Evolutionary conservation across 1,140 invertebrate genomes (phyloP), one percentile per base, ranked within the genome.

Genomic region (Coptotermes formosanus): DNA sequence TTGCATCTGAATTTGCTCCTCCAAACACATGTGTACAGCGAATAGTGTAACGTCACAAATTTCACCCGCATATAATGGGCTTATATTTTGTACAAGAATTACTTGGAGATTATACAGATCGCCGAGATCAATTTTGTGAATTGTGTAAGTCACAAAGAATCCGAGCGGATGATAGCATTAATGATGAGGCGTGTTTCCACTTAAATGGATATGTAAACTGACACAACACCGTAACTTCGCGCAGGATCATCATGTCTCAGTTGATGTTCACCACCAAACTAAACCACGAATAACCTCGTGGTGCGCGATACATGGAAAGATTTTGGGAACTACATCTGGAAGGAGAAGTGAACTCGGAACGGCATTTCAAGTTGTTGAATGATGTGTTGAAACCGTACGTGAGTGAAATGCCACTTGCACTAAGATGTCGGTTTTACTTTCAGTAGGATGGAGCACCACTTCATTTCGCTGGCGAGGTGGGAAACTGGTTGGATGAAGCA

Each of bases 221-320:
- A n/a, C 82, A 82, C 82, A 82, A 44, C 82, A 82, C n/a, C 12
- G 82, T n/a, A n/a, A 44, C 82, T 82, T 14, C 4, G 82, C 82
- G 16, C 14, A n/a, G n/a, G 14, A 82, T 82, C 82, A 14, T 44
- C 82, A 82, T n/a, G 30, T 82, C 14, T 3, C 43, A 38, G 82
- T 4, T n/a, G 82, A 82, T 82, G 82, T 8, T 82, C 14, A 14
- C 9, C 14, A 14, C 16, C 82, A 82, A 82, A 82, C 82, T 16
- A 44, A 82, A 2, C 2, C 30, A 16, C 4, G 82, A 3, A 3
- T 82, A 32, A 82, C 82, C 14, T 3, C 9, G 3, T 82, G 82
- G n/a, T 82, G 82, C 43, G 8, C 82, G 43, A 82, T 82, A 19
- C 82, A 8, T 82, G 82, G 82, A 38, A 14, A 82, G 3, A 8